These are phyloP conservation scores for Sapayoa aenigma DNA, from an alignment of 2,113 vertebrate species.

Conservation along the genomic window DNA sequence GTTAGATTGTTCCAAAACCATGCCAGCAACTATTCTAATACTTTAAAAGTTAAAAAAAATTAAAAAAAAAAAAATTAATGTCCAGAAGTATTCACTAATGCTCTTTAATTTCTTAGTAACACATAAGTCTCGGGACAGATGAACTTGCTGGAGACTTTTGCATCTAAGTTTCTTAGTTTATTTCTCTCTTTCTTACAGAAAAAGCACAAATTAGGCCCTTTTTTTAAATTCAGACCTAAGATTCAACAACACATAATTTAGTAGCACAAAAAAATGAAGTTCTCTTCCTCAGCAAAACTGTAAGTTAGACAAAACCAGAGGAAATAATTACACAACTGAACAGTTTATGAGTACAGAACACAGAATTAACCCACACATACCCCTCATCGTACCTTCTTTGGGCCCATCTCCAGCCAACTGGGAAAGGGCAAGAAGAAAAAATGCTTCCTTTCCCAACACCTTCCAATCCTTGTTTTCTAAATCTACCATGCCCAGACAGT, in stretches of 20 bases:
- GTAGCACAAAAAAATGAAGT: neutral
- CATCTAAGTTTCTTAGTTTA: neutral
- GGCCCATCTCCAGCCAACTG: neutral
- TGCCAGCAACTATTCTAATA: neutral
- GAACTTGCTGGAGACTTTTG: neutral
- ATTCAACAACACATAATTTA: neutral
- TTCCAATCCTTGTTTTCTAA: neutral
- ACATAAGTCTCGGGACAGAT: neutral
- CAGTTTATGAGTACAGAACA: neutral
- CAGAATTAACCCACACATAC: neutral
- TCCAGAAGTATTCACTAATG: neutral
- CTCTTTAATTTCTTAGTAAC: neutral
- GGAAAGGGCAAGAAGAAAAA: neutral
- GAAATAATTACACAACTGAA: neutral
- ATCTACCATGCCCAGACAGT: neutral
- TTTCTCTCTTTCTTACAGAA: neutral
- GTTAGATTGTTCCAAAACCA: neutral
- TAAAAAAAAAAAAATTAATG: neutral
- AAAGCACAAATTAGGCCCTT: neutral
- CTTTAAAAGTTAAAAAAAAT: neutral
- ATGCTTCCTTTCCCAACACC: neutral
- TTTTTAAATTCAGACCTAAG: neutral
- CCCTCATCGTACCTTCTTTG: neutral
- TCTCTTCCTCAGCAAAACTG: neutral
- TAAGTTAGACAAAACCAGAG: neutral